Percentiles rank a stretch among this genome's conserved stretches.
phyloP scores from a whole-genome alignment of 2,888 invertebrate genomes.

The Prostheceraeus crozeri region DNA sequence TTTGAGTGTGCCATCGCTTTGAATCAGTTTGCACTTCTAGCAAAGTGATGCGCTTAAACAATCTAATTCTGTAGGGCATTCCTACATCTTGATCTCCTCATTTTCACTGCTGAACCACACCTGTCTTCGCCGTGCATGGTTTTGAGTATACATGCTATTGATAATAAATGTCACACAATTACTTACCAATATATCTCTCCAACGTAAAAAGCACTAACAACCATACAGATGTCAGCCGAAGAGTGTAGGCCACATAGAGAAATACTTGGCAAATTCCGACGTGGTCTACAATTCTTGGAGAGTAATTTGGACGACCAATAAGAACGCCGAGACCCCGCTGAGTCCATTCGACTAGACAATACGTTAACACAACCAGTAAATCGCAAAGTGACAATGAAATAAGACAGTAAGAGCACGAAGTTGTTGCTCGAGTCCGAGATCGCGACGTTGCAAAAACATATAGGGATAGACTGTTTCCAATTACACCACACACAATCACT shows the following conservation, averaged over 20 bases:
- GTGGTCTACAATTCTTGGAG: conserved; percentile 41
- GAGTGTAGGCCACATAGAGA: conserved; percentile 63
- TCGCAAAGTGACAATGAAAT: conserved; percentile 26
- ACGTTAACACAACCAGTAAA: conserved; percentile 21
- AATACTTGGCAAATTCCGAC: conserved; percentile 67
- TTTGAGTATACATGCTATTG: too few species aligned
- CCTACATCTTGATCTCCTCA: too few species aligned
- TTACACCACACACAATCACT: conserved; percentile 1
- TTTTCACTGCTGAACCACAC: too few species aligned
- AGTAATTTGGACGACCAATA: background rate
- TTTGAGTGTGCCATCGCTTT: too few species aligned
- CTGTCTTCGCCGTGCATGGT: too few species aligned
- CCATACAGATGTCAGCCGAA: conserved; percentile 50
- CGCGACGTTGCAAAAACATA: conserved; percentile 9
- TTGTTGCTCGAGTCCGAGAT: background rate
- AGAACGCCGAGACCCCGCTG: conserved; percentile 1
- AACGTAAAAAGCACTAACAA: conserved; percentile 50
- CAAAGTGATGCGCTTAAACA: too few species aligned
- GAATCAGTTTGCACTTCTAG: too few species aligned
- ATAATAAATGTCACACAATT: too few species aligned
- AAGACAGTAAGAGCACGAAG: conserved; percentile 28
- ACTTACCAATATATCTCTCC: conserved; percentile 48
- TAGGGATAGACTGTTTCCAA: conserved; percentile 28
- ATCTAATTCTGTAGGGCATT: too few species aligned
- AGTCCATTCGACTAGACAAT: conserved; percentile 25